Conservation (phyloP, 2,888 invertebrate species). For the Bellardia bayeri region DNA sequence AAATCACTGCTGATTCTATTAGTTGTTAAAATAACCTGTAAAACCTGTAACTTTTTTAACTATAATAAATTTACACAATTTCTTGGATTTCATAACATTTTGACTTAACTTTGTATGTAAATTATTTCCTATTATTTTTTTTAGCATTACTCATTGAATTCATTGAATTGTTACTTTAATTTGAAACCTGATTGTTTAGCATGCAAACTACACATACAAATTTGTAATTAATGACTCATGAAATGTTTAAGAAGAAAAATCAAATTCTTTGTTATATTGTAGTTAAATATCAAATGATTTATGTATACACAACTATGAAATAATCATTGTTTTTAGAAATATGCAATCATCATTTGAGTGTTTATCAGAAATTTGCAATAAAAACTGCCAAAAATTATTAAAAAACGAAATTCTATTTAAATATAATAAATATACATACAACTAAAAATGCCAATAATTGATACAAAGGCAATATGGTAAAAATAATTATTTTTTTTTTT, state of each 20-base stretch:
- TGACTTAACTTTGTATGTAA: background rate
- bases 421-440: background rate
- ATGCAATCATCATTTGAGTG: slow-evolving; percentile 1
- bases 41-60: too few relatives aligned
- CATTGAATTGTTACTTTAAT: background rate
- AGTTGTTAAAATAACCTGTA: too few relatives aligned
- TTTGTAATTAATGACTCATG: slow-evolving; percentile 9
- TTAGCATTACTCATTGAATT: background rate
- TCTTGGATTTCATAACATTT: background rate
- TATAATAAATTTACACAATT: too few relatives aligned
- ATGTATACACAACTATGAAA: background rate
- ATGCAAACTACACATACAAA: background rate
- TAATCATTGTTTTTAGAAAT: slow-evolving; percentile 27
- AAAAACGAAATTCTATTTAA: background rate
- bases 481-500: too few relatives aligned
- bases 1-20: too few relatives aligned
- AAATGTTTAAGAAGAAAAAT: background rate
- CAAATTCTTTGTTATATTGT: background rate
- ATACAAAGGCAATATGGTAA: too few relatives aligned
- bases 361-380: background rate
- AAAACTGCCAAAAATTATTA: background rate
- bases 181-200: background rate
- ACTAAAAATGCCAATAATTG: background rate
- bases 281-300: background rate
- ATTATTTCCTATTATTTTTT: slow-evolving; percentile 6